phyloP scores from a whole-genome alignment of 2,888 invertebrate species.

The Ornithoptera priamus region DNA sequence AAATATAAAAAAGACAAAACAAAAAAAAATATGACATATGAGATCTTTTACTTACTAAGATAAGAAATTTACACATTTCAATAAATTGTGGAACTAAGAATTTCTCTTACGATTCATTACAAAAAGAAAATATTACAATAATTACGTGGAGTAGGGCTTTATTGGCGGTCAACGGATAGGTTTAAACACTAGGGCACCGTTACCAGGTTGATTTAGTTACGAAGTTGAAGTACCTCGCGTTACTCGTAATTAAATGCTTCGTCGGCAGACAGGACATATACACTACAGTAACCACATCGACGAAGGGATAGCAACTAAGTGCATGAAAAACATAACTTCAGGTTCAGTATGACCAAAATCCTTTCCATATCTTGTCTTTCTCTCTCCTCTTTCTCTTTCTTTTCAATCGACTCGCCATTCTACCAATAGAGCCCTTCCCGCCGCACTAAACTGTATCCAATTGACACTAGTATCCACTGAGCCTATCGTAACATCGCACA shows the following conservation, averaged over 20 bases:
- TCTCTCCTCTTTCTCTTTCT: not conserved
- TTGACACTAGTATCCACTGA: conserved; percentile 61
- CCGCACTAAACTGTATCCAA: conserved; percentile 53
- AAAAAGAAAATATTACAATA: conserved; percentile 51
- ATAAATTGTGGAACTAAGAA: conserved; percentile 75
- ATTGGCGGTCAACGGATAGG: conserved; percentile 37
- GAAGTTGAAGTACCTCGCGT: conserved; percentile 7
- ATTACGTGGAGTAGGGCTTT: conserved; percentile 57
- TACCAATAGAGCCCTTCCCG: conserved; percentile 58
- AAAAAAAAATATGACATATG: conserved; percentile 76
- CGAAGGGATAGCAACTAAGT: conserved; percentile 10
- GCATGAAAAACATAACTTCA: conserved; percentile 9
- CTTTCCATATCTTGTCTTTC: not conserved
- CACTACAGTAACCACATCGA: conserved; percentile 18
- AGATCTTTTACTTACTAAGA: conserved; percentile 80
- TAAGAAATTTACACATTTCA: conserved; percentile 78
- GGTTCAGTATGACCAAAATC: conserved; percentile 13
- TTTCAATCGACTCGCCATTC: conserved; percentile 9
- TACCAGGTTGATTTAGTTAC: not conserved
- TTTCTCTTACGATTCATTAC: conserved; percentile 70
- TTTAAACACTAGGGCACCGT: conserved; percentile 12
- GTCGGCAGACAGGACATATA: conserved; percentile 8
- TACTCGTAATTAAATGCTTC: conserved; percentile 13
- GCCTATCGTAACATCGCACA: conserved; percentile 58
- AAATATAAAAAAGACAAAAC: conserved; percentile 80